phyloP scores from a whole-genome alignment of 2,888 invertebrate genomes.

The Myopa tessellatipennis region DNA sequence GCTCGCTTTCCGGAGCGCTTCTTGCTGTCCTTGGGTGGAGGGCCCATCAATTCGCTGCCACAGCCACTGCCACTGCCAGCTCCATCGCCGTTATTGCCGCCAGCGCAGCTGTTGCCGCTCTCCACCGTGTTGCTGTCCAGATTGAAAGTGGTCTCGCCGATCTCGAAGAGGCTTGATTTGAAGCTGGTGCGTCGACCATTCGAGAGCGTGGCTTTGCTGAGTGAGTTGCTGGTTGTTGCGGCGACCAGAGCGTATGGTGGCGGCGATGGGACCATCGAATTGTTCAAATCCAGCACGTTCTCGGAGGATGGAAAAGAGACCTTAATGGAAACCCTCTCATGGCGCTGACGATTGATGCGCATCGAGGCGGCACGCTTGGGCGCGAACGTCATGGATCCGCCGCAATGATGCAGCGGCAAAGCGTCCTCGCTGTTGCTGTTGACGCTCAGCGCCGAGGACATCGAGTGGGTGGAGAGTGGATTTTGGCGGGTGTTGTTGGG shows the following conservation, averaged over 20 bases:
- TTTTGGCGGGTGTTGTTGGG: conserved; percentile 70
- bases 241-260: conserved; percentile 57
- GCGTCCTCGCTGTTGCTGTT: conserved; percentile 64
- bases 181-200: conserved; percentile 61
- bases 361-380: conserved; percentile 70
- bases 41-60: conserved; percentile 33
- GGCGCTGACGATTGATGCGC: conserved; percentile 72
- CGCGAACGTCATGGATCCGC: conserved; percentile 65
- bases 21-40: conserved; percentile 69
- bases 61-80: conserved; percentile 15
- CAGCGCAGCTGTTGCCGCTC: conserved; percentile 28
- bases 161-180: conserved; percentile 63
- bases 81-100: conserved; percentile 10
- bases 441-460: conserved; percentile 74
- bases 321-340: conserved; percentile 85
- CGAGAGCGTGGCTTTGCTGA: conserved; percentile 51
- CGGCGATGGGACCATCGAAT: conserved; percentile 55
- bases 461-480: conserved; percentile 73
- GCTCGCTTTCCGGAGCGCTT: conserved; percentile 86
- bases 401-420: conserved; percentile 49
- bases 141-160: conserved; percentile 65
- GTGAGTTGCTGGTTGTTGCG: conserved; percentile 47
- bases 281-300: conserved; percentile 69
- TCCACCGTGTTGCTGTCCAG: conserved; percentile 50
- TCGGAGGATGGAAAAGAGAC: conserved; percentile 86